Conservation (phyloP, 1,140 invertebrate genomes). For the Panagrolaimus sp. region DNA sequence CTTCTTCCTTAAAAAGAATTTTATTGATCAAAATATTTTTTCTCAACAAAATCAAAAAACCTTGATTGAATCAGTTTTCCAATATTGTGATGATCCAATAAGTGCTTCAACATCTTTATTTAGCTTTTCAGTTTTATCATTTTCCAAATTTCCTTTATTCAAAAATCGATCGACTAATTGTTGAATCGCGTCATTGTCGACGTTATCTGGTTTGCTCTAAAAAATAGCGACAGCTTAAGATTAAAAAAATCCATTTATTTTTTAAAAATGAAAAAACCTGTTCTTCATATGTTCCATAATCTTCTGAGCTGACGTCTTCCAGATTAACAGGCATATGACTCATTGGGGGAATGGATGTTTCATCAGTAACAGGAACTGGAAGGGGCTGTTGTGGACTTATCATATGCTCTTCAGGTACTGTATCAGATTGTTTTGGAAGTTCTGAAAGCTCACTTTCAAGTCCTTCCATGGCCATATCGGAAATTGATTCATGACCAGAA, state of each 20-base stretch:
- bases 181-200: slow-evolving; percentile 50
- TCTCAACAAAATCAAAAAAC: slow-evolving; percentile 10
- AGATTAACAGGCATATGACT: not conserved
- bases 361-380: slow-evolving; percentile 9
- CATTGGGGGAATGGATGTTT: not conserved
- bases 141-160: slow-evolving; percentile 44
- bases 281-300: slow-evolving; percentile 2
- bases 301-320: slow-evolving; percentile 7
- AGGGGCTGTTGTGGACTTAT: not conserved
- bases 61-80: slow-evolving; percentile 23
- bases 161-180: slow-evolving; percentile 45
- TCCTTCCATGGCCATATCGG: slow-evolving; percentile 11
- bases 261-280: slow-evolving; percentile 3
- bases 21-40: slow-evolving; percentile 8
- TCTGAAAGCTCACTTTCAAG: not conserved
- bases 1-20: slow-evolving; percentile 32
- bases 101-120: slow-evolving; percentile 43
- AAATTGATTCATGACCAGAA: not conserved
- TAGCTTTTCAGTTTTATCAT: slow-evolving; percentile 37
- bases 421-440: not conserved
- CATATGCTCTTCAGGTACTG: not conserved
- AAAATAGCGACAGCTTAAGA: not conserved
- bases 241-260: too few relatives aligned
- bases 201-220: slow-evolving; percentile 39
- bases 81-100: slow-evolving; percentile 46